Percentiles rank a stretch among this genome's conserved stretches.
Evolutionary conservation across 2,888 invertebrate species (phyloP).

Genomic region (Oxystoma pomonae): DNA sequence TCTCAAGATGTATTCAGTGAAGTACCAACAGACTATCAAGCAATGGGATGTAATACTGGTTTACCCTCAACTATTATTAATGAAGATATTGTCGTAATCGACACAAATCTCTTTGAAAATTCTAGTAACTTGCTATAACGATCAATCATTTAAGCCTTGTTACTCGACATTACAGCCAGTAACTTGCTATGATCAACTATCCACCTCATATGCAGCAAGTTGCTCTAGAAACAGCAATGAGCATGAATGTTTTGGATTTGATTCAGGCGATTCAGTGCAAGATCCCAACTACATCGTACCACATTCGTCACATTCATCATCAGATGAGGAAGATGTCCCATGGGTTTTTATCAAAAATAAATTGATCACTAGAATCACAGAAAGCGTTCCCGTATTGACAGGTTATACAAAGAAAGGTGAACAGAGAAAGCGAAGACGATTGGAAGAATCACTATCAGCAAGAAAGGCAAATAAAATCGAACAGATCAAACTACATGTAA

Average conservation of each 20-base stretch:
- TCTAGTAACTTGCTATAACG: slow-evolving; percentile 1
- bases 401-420: not conserved
- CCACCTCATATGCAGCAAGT: slow-evolving; percentile 2
- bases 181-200: slow-evolving; percentile 5
- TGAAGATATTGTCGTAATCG: too few species aligned
- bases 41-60: too few species aligned
- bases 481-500: not conserved
- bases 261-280: slow-evolving; percentile 4
- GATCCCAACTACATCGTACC: slow-evolving; percentile 2
- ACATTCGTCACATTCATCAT: slow-evolving; percentile 3
- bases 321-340: slow-evolving; percentile 4
- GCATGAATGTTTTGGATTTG: slow-evolving; percentile 4
- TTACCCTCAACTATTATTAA: too few species aligned
- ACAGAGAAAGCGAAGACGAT: not conserved
- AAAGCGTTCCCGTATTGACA: not conserved
- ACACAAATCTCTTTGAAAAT: not conserved
- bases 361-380: not conserved
- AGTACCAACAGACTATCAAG: too few species aligned
- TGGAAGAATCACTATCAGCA: not conserved
- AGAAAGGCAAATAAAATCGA: not conserved
- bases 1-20: too few species aligned
- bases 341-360: not conserved
- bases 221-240: slow-evolving; percentile 5
- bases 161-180: slow-evolving; percentile 5
- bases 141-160: slow-evolving; percentile 1